These are phyloP conservation scores for Fulmarus glacialis DNA, from an alignment of 2,113 vertebrate species.

Conservation along the genomic window DNA sequence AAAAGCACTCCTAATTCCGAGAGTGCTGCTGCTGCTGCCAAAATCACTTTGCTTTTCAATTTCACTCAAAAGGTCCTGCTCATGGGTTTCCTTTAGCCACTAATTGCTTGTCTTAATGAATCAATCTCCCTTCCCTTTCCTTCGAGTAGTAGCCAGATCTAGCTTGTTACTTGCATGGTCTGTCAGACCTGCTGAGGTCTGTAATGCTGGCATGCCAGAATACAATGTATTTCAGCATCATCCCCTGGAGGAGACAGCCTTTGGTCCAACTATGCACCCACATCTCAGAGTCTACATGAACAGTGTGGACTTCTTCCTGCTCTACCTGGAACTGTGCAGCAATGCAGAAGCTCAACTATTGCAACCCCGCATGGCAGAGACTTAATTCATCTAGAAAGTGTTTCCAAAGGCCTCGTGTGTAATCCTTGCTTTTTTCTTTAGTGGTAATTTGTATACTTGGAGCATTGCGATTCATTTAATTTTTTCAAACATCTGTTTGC, in stretches of 20 bases:
- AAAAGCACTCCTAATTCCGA: not conserved
- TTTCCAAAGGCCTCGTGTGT: not conserved
- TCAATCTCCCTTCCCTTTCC: not conserved
- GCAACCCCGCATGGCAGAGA: not conserved
- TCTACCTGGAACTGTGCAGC: not conserved
- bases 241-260: not conserved
- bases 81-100: not conserved
- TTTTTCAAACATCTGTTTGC: not conserved
- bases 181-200: not conserved
- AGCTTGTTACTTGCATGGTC: not conserved
- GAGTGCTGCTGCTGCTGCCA: not conserved
- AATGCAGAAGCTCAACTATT: not conserved
- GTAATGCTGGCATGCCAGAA: not conserved
- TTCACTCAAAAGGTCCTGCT: not conserved
- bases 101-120: not conserved
- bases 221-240: not conserved
- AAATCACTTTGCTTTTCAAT: not conserved
- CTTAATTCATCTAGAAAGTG: not conserved
- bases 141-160: not conserved
- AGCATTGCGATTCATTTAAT: not conserved
- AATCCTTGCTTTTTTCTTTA: not conserved
- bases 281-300: not conserved
- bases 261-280: not conserved
- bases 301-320: not conserved
- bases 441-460: not conserved